These are phyloP conservation scores for Poicephalus gulielmi DNA, from an alignment of 2,113 vertebrate species.

Conservation along the genomic window DNA sequence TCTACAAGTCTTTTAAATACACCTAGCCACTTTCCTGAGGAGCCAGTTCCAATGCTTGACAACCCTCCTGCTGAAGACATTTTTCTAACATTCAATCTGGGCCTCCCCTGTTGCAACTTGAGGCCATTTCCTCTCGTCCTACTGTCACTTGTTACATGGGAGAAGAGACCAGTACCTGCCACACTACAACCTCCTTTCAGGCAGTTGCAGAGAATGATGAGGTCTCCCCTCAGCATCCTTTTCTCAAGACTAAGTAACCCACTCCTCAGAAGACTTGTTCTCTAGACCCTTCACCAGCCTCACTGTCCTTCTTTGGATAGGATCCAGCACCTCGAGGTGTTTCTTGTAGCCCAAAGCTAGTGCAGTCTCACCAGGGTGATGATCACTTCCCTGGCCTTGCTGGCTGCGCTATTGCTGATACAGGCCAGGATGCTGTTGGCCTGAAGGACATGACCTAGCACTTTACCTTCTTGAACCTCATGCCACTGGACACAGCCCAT, in stretches of 20 bases:
- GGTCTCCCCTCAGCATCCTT: neutral
- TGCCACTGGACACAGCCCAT: no score
- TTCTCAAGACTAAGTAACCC: neutral
- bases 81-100: neutral
- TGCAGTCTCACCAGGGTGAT: neutral
- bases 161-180: neutral
- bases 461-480: neutral
- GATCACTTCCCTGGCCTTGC: fast-evolving
- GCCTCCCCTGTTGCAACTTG: neutral
- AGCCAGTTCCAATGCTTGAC: neutral
- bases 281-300: neutral
- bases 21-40: neutral
- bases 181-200: neutral
- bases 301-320: fast-evolving
- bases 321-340: fast-evolving
- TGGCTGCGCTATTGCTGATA: fast-evolving
- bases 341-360: neutral
- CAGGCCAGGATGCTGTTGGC: neutral
- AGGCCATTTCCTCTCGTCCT: neutral
- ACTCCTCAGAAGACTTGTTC: neutral
- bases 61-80: neutral
- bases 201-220: neutral
- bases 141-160: neutral
- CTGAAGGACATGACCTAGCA: neutral
- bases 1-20: neutral